Conservation (phyloP, 2,888 invertebrate species). For the Pollenia labialis region DNA sequence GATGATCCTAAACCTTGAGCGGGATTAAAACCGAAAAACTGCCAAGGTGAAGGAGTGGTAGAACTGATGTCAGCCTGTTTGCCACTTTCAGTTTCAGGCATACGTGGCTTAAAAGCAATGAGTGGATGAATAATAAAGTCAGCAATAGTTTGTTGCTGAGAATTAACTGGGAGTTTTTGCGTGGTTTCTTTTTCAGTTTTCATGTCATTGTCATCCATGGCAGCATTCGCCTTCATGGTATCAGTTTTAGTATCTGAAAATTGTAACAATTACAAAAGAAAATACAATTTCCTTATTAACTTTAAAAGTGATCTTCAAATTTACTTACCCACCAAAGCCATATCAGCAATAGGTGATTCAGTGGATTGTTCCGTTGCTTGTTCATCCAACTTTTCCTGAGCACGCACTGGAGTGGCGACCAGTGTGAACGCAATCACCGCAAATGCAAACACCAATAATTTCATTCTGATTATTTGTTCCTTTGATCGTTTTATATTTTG, state of each 20-base stretch:
- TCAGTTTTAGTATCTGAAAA: not conserved
- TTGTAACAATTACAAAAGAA: slow-evolving; percentile 21
- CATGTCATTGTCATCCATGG: not conserved
- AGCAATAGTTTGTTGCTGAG: slow-evolving; percentile 79
- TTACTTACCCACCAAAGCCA: slow-evolving; percentile 79
- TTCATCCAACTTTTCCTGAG: slow-evolving; percentile 10
- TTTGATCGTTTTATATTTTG: not conserved
- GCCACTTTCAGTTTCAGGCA: slow-evolving; percentile 51
- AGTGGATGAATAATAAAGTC: slow-evolving; percentile 81
- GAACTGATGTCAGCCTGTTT: slow-evolving; percentile 67
- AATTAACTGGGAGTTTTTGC: slow-evolving; percentile 61
- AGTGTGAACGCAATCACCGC: slow-evolving; percentile 46
- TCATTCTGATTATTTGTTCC: slow-evolving; percentile 51
- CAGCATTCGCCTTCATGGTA: slow-evolving; percentile 44
- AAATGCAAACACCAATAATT: slow-evolving; percentile 60
- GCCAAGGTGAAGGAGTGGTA: slow-evolving; percentile 74
- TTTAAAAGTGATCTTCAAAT: not conserved
- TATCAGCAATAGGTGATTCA: slow-evolving; percentile 79
- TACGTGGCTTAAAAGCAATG: slow-evolving; percentile 80
- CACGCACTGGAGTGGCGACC: not conserved
- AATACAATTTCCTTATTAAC: not conserved
- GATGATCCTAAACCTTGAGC: slow-evolving; percentile 79
- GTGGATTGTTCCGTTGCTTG: slow-evolving; percentile 75
- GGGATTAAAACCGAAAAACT: slow-evolving; percentile 79
- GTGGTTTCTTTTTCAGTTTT: slow-evolving; percentile 74